Percentiles rank a stretch among this genome's conserved stretches.
These are phyloP conservation scores for Ips nitidus DNA, from an alignment of 1,140 invertebrate species.

Conservation along the genomic window DNA sequence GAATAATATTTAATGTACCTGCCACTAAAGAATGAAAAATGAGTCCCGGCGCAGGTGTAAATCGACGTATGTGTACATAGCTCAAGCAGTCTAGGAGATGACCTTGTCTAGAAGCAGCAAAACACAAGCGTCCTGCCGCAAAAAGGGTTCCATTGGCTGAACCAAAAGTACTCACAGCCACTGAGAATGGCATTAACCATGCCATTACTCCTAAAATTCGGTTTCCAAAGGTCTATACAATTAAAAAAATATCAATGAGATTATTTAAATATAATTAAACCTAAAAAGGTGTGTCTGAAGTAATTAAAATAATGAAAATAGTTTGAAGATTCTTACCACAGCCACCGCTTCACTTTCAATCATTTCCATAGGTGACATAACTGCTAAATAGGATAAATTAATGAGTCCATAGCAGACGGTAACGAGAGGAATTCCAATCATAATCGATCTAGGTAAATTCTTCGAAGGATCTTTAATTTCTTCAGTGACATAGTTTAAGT, in stretches of 20 bases:
- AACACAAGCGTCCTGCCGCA: conserved; percentile 87
- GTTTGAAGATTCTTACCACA: conserved; percentile 73
- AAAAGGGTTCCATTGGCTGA: conserved; percentile 96
- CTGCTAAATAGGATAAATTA: conserved; percentile 95
- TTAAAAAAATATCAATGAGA: too few relatives aligned
- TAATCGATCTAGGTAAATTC: conserved; percentile 94
- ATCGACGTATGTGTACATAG: conserved; percentile 87
- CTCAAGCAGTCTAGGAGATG: conserved; percentile 91
- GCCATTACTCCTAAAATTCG: conserved; percentile 80
- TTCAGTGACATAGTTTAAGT: conserved; percentile 98
- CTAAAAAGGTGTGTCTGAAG: too few relatives aligned
- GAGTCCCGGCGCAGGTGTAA: conserved; percentile 94
- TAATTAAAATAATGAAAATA: too few relatives aligned
- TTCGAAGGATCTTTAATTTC: conserved; percentile 97
- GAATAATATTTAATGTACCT: neutral
- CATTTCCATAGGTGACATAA: conserved; percentile 93
- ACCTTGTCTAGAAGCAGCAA: conserved; percentile 91
- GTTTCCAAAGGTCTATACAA: too few relatives aligned
- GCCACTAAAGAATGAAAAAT: conserved; percentile 83
- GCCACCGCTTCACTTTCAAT: conserved; percentile 95
- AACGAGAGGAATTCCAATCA: conserved; percentile 95
- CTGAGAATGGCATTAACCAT: conserved; percentile 92
- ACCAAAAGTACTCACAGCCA: conserved; percentile 95
- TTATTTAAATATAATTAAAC: too few relatives aligned
- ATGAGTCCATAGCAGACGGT: conserved; percentile 95